Percentiles rank a stretch among this genome's conserved stretches.
Conservation (phyloP, 1,140 invertebrate species). For the Brachionus rotundiformis region DNA sequence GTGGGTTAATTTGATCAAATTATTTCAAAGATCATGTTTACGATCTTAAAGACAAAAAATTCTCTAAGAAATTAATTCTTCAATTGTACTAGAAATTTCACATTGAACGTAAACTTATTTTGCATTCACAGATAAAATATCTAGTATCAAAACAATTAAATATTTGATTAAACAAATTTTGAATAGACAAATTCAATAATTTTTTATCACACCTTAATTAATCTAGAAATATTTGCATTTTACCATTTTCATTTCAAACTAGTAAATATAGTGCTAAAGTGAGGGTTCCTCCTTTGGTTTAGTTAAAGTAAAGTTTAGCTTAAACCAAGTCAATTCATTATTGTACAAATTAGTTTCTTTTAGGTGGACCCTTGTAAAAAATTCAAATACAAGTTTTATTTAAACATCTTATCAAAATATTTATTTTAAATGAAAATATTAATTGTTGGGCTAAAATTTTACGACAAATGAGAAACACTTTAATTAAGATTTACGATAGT, state of each 20-base stretch:
- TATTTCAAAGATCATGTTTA: too few species aligned
- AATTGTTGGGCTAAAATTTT: conserved; percentile 12
- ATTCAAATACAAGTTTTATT: neutral
- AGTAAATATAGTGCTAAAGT: neutral
- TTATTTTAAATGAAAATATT: conserved; percentile 20
- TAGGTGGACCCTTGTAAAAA: conserved; percentile 1
- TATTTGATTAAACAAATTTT: neutral
- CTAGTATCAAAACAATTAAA: neutral
- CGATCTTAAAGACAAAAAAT: neutral
- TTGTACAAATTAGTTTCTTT: neutral
- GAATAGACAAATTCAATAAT: neutral
- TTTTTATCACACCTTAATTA: neutral
- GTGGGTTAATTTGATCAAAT: too few species aligned
- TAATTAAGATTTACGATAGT: neutral
- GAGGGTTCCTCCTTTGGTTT: neutral
- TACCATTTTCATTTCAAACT: neutral
- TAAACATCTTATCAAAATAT: conserved; percentile 36
- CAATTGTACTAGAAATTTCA: neutral
- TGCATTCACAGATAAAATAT: neutral
- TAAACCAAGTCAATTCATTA: neutral
- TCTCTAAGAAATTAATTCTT: neutral
- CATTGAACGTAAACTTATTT: neutral
- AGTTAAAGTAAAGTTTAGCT: neutral
- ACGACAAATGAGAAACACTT: neutral
- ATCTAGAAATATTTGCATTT: neutral